phyloP scores from a whole-genome alignment of 2,797 vertebrate genomes.

The Onychomys torridus region DNA sequence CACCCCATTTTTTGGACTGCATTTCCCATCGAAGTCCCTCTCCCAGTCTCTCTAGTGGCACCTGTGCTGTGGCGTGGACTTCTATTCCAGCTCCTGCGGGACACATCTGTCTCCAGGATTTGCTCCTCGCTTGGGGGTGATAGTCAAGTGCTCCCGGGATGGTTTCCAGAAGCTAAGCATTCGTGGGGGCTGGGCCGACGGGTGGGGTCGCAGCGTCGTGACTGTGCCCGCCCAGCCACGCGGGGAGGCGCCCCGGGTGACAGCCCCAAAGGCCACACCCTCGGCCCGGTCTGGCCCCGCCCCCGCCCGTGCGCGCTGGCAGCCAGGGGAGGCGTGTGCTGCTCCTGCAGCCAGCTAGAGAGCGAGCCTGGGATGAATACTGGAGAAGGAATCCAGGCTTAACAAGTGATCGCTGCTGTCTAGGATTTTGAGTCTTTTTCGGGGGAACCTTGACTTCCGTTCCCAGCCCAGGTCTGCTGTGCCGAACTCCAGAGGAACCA shows the following conservation, averaged over 20 bases:
- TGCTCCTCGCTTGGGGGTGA: not conserved
- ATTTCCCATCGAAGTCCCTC: not conserved
- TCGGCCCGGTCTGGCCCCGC: constrained; percentile 75
- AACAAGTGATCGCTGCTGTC: constrained; percentile 77
- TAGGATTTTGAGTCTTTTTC: constrained; percentile 70
- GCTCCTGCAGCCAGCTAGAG: constrained; percentile 64
- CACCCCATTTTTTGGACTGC: not conserved
- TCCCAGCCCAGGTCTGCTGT: constrained; percentile 19
- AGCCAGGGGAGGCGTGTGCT: constrained; percentile 82
- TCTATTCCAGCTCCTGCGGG: not conserved
- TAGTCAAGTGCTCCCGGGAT: not conserved
- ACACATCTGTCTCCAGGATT: not conserved
- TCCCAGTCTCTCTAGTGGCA: not conserved
- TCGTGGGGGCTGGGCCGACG: not conserved
- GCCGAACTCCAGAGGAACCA: constrained; percentile 66
- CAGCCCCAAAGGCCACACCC: constrained; percentile 71
- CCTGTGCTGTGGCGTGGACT: not conserved
- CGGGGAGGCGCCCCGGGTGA: constrained; percentile 47
- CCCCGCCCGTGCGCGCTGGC: constrained; percentile 74
- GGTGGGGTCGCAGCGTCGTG: constrained; percentile 43
- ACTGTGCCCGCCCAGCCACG: constrained; percentile 44
- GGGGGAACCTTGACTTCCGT: constrained; percentile 57
- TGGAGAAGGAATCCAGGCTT: constrained; percentile 73
- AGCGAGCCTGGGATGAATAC: constrained; percentile 44
- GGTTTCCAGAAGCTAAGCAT: not conserved